Percentiles rank a stretch among this genome's conserved stretches.
Evolutionary conservation across 1,140 invertebrate genomes (phyloP).

Genomic region (Drosophila kanapiae): DNA sequence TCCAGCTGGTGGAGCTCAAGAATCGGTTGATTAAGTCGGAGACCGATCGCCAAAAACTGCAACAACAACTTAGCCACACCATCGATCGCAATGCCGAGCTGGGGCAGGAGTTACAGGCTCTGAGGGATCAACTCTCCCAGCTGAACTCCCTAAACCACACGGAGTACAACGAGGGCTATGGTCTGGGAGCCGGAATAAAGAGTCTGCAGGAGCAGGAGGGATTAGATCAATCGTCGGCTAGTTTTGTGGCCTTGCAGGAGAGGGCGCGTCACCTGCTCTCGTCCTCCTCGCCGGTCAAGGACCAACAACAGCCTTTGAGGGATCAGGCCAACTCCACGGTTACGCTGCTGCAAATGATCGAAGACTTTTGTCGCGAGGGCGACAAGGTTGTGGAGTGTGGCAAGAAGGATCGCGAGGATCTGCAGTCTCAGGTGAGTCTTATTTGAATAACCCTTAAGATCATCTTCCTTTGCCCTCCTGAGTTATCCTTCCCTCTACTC

Average conservation of each 20-base stretch:
- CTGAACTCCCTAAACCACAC: slow-evolving; percentile 86
- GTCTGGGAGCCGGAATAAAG: slow-evolving; percentile 65
- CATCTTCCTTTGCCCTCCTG: not conserved
- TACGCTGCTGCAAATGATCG: slow-evolving; percentile 86
- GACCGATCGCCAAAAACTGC: slow-evolving; percentile 86
- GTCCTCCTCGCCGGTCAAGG: slow-evolving; percentile 52
- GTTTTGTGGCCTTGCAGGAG: slow-evolving; percentile 85
- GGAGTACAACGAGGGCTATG: slow-evolving; percentile 87
- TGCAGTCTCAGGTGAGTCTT: slow-evolving; percentile 89
- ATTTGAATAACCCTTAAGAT: not conserved
- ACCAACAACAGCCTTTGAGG: slow-evolving; percentile 78
- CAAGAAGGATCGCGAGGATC: slow-evolving; percentile 89
- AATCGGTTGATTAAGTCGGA: slow-evolving; percentile 86
- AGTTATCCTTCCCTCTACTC: slow-evolving; percentile 11
- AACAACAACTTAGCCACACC: slow-evolving; percentile 87
- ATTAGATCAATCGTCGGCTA: slow-evolving; percentile 60
- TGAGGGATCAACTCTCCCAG: slow-evolving; percentile 86
- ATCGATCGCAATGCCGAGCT: slow-evolving; percentile 86
- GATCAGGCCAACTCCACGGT: slow-evolving; percentile 85
- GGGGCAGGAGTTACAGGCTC: slow-evolving; percentile 86
- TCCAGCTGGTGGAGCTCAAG: slow-evolving; percentile 85
- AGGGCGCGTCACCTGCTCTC: slow-evolving; percentile 86
- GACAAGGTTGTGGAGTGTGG: slow-evolving; percentile 88
- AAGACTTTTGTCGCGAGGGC: slow-evolving; percentile 88
- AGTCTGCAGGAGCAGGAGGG: slow-evolving; percentile 52